Evolutionary conservation across 2,113 vertebrate species (phyloP), one percentile per base, ranked within the genome.

Genomic region (Calyptommatus sinebrachiatus): DNA sequence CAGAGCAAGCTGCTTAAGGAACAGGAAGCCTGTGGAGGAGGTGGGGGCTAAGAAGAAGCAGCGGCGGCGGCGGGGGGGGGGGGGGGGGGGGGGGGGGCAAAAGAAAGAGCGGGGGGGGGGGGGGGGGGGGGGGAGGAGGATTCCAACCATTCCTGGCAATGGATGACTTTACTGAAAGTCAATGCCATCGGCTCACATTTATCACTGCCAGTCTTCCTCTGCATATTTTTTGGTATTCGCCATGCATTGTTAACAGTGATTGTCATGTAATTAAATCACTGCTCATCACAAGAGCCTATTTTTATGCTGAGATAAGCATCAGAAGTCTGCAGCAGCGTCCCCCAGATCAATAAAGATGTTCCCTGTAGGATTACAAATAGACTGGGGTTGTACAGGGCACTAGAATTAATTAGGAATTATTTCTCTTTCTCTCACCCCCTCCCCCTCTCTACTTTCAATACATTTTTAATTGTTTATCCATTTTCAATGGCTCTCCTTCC

Each of bases 251-350:
- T 97, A 97, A 95, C 94, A 20, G 95, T 97, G 97, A 98, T 97
- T 97, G 97, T 96, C 96, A 97, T 96, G 97, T 98, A 98, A 99
- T 99, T 99, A 98, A 98, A 97, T 97, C 91, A 95, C 91, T 94
- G 95, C 94, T 97, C 95, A 93, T 97, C 97, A 96, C 91, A 88
- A 95, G 95, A 96, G 95, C 95, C 94, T 93, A 94, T 96, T 95
- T 97, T 96, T 97, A 96, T 97, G 95, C 95, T 92, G 94, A 97
- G 96, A 97, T 97, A 98, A 97, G 96, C 95, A 94, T 94, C 90
- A 91, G 91, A 95, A 96, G 94, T 87, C 93, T 94, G 94, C 93
- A 94, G 93, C 94, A 94, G 93, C 94, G 85, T 96, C 94, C 95
- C 93, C 88, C 82, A 88, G 96, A 98, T 98, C 98, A 97, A 98